Base-by-base conservation (phyloP, 2,113 vertebrate genomes). In the Rhadina sibilatrix region DNA sequence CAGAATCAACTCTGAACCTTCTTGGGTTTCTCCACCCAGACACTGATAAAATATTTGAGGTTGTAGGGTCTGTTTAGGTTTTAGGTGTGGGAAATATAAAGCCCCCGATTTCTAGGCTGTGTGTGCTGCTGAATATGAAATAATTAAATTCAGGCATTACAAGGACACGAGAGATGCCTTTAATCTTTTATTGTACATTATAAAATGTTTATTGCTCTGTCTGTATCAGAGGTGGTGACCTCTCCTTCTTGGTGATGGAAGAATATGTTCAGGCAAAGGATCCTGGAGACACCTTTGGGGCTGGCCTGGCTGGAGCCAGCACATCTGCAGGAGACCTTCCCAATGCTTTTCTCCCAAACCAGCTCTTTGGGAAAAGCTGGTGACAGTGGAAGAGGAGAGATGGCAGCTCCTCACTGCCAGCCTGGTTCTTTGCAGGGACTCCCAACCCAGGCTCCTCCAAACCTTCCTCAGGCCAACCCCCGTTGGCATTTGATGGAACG, bases 141-240 rank as follows among this genome's bases (percentile, higher is more conserved):
- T 16, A 16, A 24, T 69, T 28, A 2, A 64, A 88, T 54, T 22
- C 47, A 76, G 63, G 40, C 10, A 2, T 65, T 77, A 28, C 76
- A 65, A 89, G 87, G 79, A 96, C 94, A 93, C 93, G 5, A 20
- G 93, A 94, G 90, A 91, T 89, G 90, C 95, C 97, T 97, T 97
- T 97, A 96, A 92, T 96, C 93, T 97, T 97, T 98, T 97, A 97
- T 98, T 97, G 94, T 97, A 96, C 96, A 92, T 98, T 98, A 98
- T 97, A 98, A 98, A 98, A 97, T 97, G 97, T 95, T 98, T 98
- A 98, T 98, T 98, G 98, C 98, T 98, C 98, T 98, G 97, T 98
- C 97, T 98, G 96, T 91, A 96, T 97, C 91, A 94, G 97, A 98
- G 97, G 97, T 97, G 96, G 81, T 84, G 96, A 97, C 97, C 97